Conservation (phyloP, 2,113 vertebrate genomes). For the Upupa epops region DNA sequence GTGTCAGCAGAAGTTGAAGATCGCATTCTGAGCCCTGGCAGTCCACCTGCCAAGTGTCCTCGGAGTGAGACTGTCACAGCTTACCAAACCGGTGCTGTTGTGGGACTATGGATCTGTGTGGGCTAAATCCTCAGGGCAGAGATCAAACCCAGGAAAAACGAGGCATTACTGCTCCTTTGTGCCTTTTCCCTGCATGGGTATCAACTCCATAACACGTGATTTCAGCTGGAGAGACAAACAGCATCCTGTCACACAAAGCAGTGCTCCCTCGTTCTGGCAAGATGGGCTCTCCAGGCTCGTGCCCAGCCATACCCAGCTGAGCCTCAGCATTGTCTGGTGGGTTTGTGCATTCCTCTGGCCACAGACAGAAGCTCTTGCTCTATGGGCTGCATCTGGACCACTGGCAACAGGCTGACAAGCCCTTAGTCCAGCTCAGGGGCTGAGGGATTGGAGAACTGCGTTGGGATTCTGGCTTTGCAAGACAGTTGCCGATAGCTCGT, state of each 20-base stretch:
- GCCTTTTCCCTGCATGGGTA: conserved; percentile 16
- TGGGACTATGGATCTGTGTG: not conserved
- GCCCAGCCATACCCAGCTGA: not conserved
- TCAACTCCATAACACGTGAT: not conserved
- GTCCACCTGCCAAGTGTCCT: not conserved
- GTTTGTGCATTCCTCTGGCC: not conserved
- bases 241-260: not conserved
- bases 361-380: not conserved
- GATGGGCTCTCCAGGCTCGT: not conserved
- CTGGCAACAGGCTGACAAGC: rapidly evolving
- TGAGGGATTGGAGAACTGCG: not conserved
- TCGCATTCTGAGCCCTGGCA: rapidly evolving
- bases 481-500: not conserved
- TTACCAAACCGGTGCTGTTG: rapidly evolving
- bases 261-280: not conserved
- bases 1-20: not conserved
- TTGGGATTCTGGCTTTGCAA: not conserved
- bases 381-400: not conserved
- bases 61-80: not conserved
- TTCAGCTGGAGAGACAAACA: not conserved
- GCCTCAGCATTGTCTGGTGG: not conserved
- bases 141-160: conserved; percentile 32
- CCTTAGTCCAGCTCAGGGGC: not conserved
- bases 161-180: conserved; percentile 42
- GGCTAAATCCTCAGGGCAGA: conserved; percentile 58